Base-by-base conservation (phyloP, 2,113 vertebrate species). In the Syngnathus floridae region DNA sequence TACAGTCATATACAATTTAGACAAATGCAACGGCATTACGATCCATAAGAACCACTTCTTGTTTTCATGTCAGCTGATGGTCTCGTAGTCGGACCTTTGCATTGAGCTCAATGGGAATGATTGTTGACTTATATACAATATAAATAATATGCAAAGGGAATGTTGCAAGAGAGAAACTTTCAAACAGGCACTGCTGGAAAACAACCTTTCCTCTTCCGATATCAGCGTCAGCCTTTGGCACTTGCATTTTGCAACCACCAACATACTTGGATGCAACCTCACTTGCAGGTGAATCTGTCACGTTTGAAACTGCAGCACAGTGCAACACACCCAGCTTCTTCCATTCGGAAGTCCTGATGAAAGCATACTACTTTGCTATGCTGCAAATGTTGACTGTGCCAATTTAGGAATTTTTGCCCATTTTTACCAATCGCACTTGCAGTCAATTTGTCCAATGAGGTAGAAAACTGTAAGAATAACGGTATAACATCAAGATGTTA, bases 381-480 rank as follows among this genome's bases (percentile, higher is more conserved):
- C 21, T 62, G 26, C 38, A 37, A 72, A 35, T 38, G 16, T 16
- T 1, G 11, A 46, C 14, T 22, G 52, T 31, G 0, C 10, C 49
- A 52, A 75, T 43, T 59, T n/a, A 43, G 17, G 10, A 58, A n/a
- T 55, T 21, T 51, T 1, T 51, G 48, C 8, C 13, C 66, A 7
- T 52, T 54, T 11, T 22, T 54, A 14, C 11, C 51, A 54, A 57
- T 68, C 93, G 87, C 58, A 89, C 91, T 49, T 87, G 84, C 68
- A 85, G 89, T 85, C 89, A 84, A 70, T 86, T 90, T 12, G 90
- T 82, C 84, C 91, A 90, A 75, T 93, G 93, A 94, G 94, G 94
- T 94, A 96, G 93, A 89, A 73, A 26, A 72, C 26, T 6, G 45
- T 70, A 90, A 96, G 93, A 89, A 73, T 26, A 70, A 31, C 54